Evolutionary conservation across 2,797 vertebrate genomes (phyloP).

Genomic region (Chiroxiphia lanceolata): DNA sequence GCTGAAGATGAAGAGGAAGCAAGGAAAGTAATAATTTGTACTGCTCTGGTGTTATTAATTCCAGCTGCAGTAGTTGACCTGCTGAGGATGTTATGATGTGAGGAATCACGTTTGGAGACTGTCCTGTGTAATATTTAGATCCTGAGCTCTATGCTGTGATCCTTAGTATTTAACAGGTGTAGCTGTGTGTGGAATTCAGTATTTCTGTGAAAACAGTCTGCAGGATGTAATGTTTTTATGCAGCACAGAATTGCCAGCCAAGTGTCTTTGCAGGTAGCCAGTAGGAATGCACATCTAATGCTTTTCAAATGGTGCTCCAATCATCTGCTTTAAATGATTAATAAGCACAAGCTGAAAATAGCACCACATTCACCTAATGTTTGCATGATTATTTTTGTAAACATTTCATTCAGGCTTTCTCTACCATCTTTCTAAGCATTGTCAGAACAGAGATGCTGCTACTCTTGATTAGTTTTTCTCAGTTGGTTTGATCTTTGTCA

Average conservation of each 20-base stretch:
- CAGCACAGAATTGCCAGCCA: not conserved
- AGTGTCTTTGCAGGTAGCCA: not conserved
- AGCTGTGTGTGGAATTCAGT: not conserved
- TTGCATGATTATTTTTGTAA: conserved; percentile 38
- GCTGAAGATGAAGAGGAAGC: not conserved
- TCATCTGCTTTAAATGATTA: conserved; percentile 70
- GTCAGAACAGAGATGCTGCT: not conserved
- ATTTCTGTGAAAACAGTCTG: not conserved
- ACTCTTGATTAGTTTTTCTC: not conserved
- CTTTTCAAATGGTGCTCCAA: conserved; percentile 37
- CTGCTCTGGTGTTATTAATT: not conserved
- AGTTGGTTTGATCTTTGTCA: not conserved
- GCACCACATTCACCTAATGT: conserved; percentile 41
- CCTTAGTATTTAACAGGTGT: not conserved
- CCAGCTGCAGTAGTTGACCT: not conserved
- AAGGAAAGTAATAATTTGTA: not conserved
- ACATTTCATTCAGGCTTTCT: conserved; percentile 31
- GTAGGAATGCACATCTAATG: conserved; percentile 26
- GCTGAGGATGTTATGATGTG: not conserved
- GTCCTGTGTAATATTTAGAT: not conserved
- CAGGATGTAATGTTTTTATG: not conserved
- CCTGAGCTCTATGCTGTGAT: not conserved
- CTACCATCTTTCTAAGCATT: conserved; percentile 29
- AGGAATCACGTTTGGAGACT: not conserved
- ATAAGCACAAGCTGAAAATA: conserved; percentile 67